Conservation (phyloP, 2,797 vertebrate species). For the Crenichthys baileyi region DNA sequence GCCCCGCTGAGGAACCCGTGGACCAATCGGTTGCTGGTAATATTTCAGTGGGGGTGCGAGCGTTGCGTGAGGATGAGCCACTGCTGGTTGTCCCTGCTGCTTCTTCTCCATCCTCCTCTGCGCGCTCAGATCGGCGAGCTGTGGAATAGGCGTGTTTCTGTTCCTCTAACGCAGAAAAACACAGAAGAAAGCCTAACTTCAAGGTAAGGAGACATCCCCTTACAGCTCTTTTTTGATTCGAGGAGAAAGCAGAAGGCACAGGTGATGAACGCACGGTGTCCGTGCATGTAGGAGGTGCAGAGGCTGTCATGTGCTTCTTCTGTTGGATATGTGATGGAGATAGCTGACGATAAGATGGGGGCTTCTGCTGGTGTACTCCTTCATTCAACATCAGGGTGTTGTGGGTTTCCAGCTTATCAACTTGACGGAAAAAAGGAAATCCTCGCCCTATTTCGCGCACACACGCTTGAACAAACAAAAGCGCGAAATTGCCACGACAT, state of each 20-base stretch:
- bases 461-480: neutral
- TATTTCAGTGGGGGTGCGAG: slow-evolving; percentile 65
- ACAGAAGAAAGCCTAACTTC: slow-evolving; percentile 32
- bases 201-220: slow-evolving; percentile 71
- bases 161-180: slow-evolving; percentile 27
- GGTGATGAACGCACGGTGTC: slow-evolving; percentile 25
- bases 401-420: slow-evolving; percentile 54
- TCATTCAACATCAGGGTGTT: slow-evolving; percentile 10
- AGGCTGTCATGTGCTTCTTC: slow-evolving; percentile 35
- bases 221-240: neutral
- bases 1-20: slow-evolving; percentile 56
- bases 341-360: neutral
- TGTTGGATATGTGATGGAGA: slow-evolving; percentile 1
- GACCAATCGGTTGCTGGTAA: slow-evolving; percentile 76
- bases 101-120: slow-evolving; percentile 49
- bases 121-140: slow-evolving; percentile 52
- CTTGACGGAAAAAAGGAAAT: slow-evolving; percentile 54
- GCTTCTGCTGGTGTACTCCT: slow-evolving; percentile 19
- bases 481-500: slow-evolving; percentile 8
- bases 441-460: slow-evolving; percentile 34
- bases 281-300: slow-evolving; percentile 13
- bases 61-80: slow-evolving; percentile 35
- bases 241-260: slow-evolving; percentile 12
- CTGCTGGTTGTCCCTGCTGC: slow-evolving; percentile 58
- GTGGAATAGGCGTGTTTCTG: slow-evolving; percentile 75